A percentile compares a stretch with the other conserved stretches of the same genome.
phyloP scores from a whole-genome alignment of 2,888 invertebrate genomes.

The Galerucella nymphaeae region DNA sequence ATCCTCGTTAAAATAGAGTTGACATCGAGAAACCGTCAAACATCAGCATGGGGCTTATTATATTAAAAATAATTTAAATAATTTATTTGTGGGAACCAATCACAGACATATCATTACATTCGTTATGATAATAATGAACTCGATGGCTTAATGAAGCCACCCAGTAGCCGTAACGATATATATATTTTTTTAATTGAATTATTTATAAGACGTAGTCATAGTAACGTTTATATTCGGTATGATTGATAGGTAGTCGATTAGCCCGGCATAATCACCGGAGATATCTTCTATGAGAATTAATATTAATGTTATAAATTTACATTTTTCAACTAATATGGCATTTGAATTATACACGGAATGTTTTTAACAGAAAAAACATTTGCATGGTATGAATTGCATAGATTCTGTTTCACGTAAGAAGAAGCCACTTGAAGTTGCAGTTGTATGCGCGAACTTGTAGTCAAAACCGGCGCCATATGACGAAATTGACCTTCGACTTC shows the following conservation, averaged over 20 bases:
- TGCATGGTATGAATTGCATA: too few species aligned
- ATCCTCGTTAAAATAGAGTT: not conserved
- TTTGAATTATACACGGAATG: not conserved
- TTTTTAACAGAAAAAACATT: not conserved
- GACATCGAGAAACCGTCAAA: constrained; percentile 21
- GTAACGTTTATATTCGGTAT: constrained; percentile 47
- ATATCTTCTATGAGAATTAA: constrained; percentile 30
- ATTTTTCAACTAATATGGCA: not conserved
- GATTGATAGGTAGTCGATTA: constrained; percentile 58
- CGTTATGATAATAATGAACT: constrained; percentile 49
- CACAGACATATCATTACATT: constrained; percentile 45
- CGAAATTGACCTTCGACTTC: too few species aligned
- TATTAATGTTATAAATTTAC: constrained; percentile 7
- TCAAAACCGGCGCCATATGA: too few species aligned
- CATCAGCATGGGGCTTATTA: constrained; percentile 32
- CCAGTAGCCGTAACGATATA: constrained; percentile 58
- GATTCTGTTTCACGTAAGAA: too few species aligned
- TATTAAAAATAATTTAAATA: constrained; percentile 48
- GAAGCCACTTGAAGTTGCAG: too few species aligned
- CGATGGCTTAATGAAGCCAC: constrained; percentile 62
- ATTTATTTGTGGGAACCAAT: constrained; percentile 57
- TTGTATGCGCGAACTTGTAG: too few species aligned
- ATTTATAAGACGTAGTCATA: constrained; percentile 57
- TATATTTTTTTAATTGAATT: constrained; percentile 63
- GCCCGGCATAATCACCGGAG: constrained; percentile 49